Percentiles rank a stretch among this genome's conserved stretches.
Conservation (phyloP, 2,113 vertebrate species). For the Grammomys surdaster region DNA sequence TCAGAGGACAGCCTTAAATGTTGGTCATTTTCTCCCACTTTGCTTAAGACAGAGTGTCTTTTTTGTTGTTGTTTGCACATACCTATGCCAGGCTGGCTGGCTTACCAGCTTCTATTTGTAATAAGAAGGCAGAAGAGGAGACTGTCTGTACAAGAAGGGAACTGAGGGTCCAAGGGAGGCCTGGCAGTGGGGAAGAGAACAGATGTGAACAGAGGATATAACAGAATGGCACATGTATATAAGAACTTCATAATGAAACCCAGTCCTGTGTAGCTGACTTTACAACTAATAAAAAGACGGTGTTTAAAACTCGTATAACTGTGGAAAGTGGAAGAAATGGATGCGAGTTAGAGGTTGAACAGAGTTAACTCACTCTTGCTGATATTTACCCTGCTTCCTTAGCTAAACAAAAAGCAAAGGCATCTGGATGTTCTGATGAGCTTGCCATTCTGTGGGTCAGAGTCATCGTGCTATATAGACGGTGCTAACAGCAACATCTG, state of each 20-base stretch:
- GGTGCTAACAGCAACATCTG: neutral
- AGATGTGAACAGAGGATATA: neutral
- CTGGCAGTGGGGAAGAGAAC: neutral
- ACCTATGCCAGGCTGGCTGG: neutral
- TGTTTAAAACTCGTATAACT: neutral
- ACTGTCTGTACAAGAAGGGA: neutral
- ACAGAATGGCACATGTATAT: neutral
- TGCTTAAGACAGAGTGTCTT: neutral
- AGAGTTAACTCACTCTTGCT: neutral
- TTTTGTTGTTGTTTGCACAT: neutral
- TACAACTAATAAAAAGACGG: neutral
- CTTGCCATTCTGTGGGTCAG: neutral
- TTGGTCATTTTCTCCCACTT: neutral
- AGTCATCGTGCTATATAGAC: neutral
- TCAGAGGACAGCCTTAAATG: neutral
- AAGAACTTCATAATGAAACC: neutral
- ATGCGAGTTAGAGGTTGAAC: neutral
- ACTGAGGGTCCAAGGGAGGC: too few relatives aligned
- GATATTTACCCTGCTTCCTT: neutral
- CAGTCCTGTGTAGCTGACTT: neutral
- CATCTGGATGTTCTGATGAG: neutral
- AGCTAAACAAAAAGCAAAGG: conserved; percentile 37
- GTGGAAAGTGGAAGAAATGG: neutral
- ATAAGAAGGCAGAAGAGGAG: neutral
- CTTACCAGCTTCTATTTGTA: neutral